These are phyloP conservation scores for Monomorium pharaonis DNA, from an alignment of 1,140 invertebrate genomes.

Conservation along the genomic window DNA sequence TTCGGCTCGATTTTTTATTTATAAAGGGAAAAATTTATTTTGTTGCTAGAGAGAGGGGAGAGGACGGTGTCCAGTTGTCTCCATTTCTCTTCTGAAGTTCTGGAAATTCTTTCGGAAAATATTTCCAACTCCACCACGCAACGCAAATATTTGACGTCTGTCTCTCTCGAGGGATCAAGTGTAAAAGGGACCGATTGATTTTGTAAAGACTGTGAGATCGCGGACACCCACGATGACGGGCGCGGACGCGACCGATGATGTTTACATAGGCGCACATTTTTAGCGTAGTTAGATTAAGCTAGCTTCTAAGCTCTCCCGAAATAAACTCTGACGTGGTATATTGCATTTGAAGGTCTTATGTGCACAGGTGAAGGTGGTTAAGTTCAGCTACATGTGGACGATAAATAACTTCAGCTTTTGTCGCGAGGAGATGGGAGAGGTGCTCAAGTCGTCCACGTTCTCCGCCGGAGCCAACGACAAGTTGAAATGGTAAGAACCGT, in stretches of 20 bases:
- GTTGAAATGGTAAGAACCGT: constrained; percentile 95
- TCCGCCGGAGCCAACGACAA: constrained; percentile 99
- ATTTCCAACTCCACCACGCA: neutral
- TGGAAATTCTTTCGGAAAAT: neutral
- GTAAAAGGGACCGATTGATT: constrained; percentile 7
- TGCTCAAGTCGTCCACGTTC: constrained; percentile 99
- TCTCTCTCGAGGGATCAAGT: neutral
- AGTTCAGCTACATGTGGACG: constrained; percentile 99
- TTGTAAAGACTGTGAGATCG: neutral
- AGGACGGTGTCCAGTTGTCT: too few relatives aligned
- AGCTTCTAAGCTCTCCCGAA: constrained; percentile 70
- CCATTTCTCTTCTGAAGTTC: neutral
- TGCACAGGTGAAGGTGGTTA: constrained; percentile 99
- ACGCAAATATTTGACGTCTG: neutral
- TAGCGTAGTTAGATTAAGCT: constrained; percentile 70
- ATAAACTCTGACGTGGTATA: constrained; percentile 79
- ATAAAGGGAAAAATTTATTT: neutral
- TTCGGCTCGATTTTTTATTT: neutral
- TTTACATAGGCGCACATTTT: constrained; percentile 46
- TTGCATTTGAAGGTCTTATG: constrained; percentile 81
- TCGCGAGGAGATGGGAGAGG: constrained; percentile 99
- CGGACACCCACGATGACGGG: neutral
- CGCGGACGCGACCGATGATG: neutral
- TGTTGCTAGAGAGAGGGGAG: neutral
- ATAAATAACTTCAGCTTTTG: constrained; percentile 99